Conservation (phyloP, 1,140 invertebrate genomes). For the Neomicropteryx cornuta region DNA sequence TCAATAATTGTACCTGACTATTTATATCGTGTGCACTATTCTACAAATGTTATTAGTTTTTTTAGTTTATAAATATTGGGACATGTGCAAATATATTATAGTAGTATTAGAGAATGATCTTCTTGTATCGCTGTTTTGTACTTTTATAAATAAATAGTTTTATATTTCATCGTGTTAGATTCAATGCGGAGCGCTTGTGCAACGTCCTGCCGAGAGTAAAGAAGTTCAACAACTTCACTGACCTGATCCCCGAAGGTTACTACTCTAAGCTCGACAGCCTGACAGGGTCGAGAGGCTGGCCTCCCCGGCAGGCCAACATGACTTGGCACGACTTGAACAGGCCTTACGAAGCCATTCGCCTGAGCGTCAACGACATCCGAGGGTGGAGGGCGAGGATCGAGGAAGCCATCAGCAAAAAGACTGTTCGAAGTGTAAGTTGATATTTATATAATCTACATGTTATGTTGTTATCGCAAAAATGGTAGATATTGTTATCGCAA, state of each 20-base stretch:
- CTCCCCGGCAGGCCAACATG: conserved; percentile 26
- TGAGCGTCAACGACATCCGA: conserved; percentile 19
- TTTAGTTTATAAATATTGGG: neutral
- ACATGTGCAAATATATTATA: neutral
- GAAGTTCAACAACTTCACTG: conserved; percentile 35
- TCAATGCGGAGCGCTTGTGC: conserved; percentile 45
- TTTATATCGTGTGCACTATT: neutral
- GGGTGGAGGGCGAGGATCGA: conserved; percentile 24
- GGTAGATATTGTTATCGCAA: no score
- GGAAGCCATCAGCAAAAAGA: no score
- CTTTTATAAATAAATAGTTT: no score
- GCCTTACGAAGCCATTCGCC: conserved; percentile 10
- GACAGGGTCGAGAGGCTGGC: conserved; percentile 39
- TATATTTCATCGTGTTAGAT: conserved; percentile 26
- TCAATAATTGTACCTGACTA: no score
- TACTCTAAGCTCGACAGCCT: conserved; percentile 47
- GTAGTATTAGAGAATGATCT: neutral
- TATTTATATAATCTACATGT: no score
- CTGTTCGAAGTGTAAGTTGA: no score
- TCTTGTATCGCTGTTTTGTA: no score
- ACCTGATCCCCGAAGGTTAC: conserved; percentile 41
- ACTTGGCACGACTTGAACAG: conserved; percentile 12
- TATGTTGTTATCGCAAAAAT: no score
- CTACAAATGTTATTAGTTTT: neutral
- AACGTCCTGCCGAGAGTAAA: conserved; percentile 36